Percentiles rank a stretch among this genome's conserved stretches.
phyloP scores from a whole-genome alignment of 2,888 invertebrate genomes.

The Tetragnatha montana region DNA sequence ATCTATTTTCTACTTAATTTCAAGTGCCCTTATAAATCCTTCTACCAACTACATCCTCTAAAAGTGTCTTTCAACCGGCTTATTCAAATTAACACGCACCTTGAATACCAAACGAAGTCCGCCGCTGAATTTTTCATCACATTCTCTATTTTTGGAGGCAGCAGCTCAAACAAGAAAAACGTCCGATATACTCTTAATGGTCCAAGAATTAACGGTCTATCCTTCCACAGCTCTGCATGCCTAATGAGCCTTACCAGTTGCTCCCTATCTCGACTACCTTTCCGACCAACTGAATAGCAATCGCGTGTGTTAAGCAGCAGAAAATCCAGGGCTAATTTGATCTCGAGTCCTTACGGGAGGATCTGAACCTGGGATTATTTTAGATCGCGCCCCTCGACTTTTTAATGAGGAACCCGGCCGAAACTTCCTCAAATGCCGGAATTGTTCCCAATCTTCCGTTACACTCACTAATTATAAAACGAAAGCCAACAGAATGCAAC shows the following conservation, averaged over 20 bases:
- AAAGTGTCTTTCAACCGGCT: no score
- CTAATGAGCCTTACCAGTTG: neutral
- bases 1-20: no score
- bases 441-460: slow-evolving; percentile 17
- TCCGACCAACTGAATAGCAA: neutral
- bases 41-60: no score
- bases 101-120: no score
- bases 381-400: neutral
- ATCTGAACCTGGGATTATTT: neutral
- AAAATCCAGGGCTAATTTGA: neutral
- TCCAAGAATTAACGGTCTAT: neutral
- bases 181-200: neutral
- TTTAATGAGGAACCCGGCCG: slow-evolving; percentile 27
- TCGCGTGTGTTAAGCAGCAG: neutral
- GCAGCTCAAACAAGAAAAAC: neutral
- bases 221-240: neutral
- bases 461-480: slow-evolving; percentile 43
- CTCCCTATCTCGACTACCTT: neutral
- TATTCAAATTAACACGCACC: no score
- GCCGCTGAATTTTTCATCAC: neutral
- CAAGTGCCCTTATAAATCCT: no score
- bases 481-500: slow-evolving; percentile 16
- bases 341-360: neutral
- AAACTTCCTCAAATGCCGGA: slow-evolving; percentile 5
- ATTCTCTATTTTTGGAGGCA: neutral